These are phyloP conservation scores for Oscheius myriophilus DNA, from an alignment of 2,888 invertebrate genomes.

Conservation along the genomic window DNA sequence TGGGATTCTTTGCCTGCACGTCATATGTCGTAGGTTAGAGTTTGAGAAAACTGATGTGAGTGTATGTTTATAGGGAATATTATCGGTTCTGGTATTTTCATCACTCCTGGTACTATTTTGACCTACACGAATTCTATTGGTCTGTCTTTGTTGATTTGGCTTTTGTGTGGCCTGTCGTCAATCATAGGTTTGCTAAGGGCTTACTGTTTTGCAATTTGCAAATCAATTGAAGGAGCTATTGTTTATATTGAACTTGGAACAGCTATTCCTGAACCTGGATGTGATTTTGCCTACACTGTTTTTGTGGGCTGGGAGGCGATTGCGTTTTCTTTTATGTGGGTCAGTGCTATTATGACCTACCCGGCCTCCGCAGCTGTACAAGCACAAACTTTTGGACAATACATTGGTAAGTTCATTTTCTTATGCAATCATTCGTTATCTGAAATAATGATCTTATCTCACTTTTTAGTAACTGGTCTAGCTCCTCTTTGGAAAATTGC, in stretches of 20 bases:
- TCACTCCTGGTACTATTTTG: constrained; percentile 57
- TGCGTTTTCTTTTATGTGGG: constrained; percentile 57
- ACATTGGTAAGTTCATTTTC: constrained; percentile 38
- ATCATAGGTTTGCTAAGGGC: constrained; percentile 79
- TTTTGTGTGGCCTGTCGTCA: constrained; percentile 81
- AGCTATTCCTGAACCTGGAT: constrained; percentile 76
- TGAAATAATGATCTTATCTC: not conserved
- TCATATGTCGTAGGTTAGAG: constrained; percentile 59
- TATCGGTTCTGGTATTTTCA: constrained; percentile 63
- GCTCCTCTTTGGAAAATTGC: constrained; percentile 39
- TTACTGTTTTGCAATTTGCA: constrained; percentile 13
- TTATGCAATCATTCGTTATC: not conserved
- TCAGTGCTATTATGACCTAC: constrained; percentile 44
- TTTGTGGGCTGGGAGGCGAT: constrained; percentile 51
- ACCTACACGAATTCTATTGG: constrained; percentile 77
- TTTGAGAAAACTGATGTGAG: not conserved
- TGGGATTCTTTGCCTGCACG: constrained; percentile 55
- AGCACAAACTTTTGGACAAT: constrained; percentile 61
- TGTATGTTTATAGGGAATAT: constrained; percentile 49
- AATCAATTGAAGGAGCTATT: constrained; percentile 75
- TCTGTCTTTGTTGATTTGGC: constrained; percentile 83
- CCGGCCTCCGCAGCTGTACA: constrained; percentile 62
- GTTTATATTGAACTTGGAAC: constrained; percentile 91
- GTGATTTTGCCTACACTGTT: constrained; percentile 67
- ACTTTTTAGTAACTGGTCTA: constrained; percentile 44